phyloP scores from a whole-genome alignment of 2,113 vertebrate species.

The Rana temporaria region DNA sequence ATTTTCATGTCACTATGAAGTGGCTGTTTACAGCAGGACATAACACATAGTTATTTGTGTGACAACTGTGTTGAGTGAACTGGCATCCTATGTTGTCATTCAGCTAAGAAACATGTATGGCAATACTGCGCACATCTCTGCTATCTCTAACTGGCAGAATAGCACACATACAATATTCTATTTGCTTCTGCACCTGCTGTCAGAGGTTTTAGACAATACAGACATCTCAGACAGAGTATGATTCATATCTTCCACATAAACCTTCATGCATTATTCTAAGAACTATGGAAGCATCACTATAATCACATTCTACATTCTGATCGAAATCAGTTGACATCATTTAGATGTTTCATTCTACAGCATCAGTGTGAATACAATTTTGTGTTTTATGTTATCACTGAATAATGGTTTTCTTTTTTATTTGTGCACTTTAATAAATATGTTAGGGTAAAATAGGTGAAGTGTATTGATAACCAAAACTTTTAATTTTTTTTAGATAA shows the following conservation, averaged over 20 bases:
- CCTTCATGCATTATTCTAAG: neutral
- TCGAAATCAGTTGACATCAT: too few relatives aligned
- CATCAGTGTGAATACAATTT: too few relatives aligned
- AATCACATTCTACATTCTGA: too few relatives aligned
- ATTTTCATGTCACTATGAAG: slow-evolving; percentile 24
- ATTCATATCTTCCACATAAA: neutral
- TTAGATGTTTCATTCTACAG: too few relatives aligned
- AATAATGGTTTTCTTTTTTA: too few relatives aligned
- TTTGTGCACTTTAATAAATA: too few relatives aligned
- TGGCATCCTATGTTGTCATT: slow-evolving; percentile 7
- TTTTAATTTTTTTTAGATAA: too few relatives aligned
- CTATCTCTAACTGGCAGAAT: neutral
- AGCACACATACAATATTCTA: neutral
- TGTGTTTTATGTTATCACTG: too few relatives aligned
- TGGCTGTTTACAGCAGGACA: slow-evolving; percentile 20
- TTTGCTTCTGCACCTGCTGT: neutral
- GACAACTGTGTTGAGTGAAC: slow-evolving; percentile 12
- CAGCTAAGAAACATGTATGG: neutral
- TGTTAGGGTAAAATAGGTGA: too few relatives aligned
- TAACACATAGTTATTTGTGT: slow-evolving; percentile 34
- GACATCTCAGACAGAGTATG: neutral
- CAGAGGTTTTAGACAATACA: neutral
- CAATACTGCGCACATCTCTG: neutral
- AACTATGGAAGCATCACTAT: too few relatives aligned
- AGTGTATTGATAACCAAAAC: too few relatives aligned